phyloP scores from a whole-genome alignment of 2,113 vertebrate genomes.

The Catharus bicknelli region DNA sequence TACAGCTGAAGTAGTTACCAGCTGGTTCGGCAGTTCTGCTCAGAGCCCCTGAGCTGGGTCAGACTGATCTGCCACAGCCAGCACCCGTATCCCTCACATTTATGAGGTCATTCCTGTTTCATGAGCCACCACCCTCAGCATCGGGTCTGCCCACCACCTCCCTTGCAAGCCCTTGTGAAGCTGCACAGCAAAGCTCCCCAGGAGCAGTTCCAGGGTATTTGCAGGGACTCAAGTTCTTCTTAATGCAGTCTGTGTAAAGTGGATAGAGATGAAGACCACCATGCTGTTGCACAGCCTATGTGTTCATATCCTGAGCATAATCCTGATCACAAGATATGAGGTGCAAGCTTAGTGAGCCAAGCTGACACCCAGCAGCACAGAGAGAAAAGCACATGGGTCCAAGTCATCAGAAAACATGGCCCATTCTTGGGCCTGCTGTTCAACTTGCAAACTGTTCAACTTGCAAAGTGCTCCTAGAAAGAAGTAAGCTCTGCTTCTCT shows the following conservation, averaged over 20 bases:
- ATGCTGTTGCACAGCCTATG: accelerated
- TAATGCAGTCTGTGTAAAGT: not conserved
- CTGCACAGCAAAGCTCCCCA: accelerated
- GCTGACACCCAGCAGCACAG: not conserved
- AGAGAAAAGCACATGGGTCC: accelerated
- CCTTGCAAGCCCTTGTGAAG: not conserved
- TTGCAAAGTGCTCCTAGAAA: not conserved
- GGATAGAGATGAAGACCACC: not conserved
- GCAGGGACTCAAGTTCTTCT: not conserved
- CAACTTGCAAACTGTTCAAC: not conserved
- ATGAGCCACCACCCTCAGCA: not conserved
- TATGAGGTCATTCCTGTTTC: not conserved
- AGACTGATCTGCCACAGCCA: not conserved
- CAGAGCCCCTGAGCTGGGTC: not conserved
- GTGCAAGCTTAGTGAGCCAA: not conserved
- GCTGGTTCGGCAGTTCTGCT: not conserved
- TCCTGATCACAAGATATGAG: not conserved
- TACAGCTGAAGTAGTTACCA: not conserved
- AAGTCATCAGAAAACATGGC: not conserved
- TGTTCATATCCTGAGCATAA: not conserved
- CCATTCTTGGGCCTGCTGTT: not conserved
- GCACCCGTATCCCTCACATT: not conserved
- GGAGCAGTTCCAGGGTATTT: not conserved
- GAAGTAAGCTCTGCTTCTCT: not conserved
- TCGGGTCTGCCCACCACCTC: not conserved